Base-by-base conservation (phyloP, 2,888 invertebrate species). In the Zygaena filipendulae region DNA sequence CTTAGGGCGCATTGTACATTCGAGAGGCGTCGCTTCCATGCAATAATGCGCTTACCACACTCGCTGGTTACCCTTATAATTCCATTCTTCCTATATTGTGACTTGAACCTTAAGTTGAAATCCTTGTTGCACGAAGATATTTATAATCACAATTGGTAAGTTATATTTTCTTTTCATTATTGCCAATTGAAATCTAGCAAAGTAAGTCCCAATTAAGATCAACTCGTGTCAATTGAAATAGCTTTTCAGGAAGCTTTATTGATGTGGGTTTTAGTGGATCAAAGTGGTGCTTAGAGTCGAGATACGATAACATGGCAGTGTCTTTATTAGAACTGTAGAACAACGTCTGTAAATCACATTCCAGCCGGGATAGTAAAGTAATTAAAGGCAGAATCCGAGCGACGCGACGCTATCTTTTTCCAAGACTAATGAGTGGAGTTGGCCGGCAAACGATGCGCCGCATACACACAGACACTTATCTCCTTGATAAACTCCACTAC, bases 21-120 rank as follows among this genome's bases (percentile, higher is more conserved):
- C 72, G 61, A 52, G 52, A 43, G 48, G 56, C 67, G 64, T 70
- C 55, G 51, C 47, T 47, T 50, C 38, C 49, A 57, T 60, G 64
- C 67, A 63, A 61, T 77, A 75, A 74, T 74, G 66, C 74, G 67
- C 72, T 74, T 74, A 72, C 52, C 60, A 54, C 56, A 52, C 61
- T 59, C 53, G 53, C 54, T 60, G 47, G 52, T 51, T 58, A 60
- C 66, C 63, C 67, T 59, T 58, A 63, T 68, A 70, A 71, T 62
- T 51, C 68, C 55, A 69, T 66, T 70, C 62, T 67, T 67, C 59
- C 16, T 59, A 54, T 52, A 55, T 45, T 47, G 52, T 45, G 50
- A 54, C 59, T 68, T 60, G 56, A 52, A 58, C 50, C 53, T 52
- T 67, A 71, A 72, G 70, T 68, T 61, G 61, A 69, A 71, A 71